phyloP scores from a whole-genome alignment of 2,888 invertebrate species.

The Drosophila seclusa region DNA sequence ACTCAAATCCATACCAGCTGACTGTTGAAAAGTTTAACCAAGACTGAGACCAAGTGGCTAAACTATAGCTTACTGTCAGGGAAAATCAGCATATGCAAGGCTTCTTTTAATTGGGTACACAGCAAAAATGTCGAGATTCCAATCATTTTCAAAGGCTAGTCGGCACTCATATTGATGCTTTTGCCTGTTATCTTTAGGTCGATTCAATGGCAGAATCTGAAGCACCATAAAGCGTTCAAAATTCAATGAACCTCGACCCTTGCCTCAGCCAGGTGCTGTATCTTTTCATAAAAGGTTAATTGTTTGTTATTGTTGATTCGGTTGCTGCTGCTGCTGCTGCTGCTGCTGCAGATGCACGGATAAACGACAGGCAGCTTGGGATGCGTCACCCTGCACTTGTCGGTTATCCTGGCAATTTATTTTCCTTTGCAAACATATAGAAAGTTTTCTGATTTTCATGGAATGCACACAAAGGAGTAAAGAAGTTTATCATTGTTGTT shows the following conservation, averaged over 20 bases:
- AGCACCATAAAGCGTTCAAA: constrained; percentile 39
- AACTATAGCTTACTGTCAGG: constrained; percentile 23
- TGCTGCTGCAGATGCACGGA: constrained; percentile 43
- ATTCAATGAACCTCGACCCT: constrained; percentile 25
- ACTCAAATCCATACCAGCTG: constrained; percentile 53
- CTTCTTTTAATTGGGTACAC: constrained; percentile 80
- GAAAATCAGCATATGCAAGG: constrained; percentile 78
- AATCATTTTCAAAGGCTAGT: constrained; percentile 42
- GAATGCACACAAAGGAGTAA: not conserved
- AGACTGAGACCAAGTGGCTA: constrained; percentile 9
- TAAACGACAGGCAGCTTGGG: constrained; percentile 35
- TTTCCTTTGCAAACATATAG: constrained; percentile 29
- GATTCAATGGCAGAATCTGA: constrained; percentile 47
- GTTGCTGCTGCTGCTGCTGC: constrained; percentile 34
- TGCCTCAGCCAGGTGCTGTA: constrained; percentile 38
- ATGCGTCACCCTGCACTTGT: constrained; percentile 61
- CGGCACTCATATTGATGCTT: constrained; percentile 29
- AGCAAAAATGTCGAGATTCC: constrained; percentile 36
- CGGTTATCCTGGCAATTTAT: constrained; percentile 70
- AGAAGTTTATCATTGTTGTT: not conserved
- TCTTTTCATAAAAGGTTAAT: constrained; percentile 65
- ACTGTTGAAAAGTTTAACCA: constrained; percentile 20
- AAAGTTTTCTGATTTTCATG: constrained; percentile 28
- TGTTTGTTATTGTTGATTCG: constrained; percentile 54
- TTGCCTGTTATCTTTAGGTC: constrained; percentile 30